Evolutionary conservation across 2,797 vertebrate species (phyloP), one percentile per base, ranked within the genome.

Genomic region (Enteromius afrohamiltoni): DNA sequence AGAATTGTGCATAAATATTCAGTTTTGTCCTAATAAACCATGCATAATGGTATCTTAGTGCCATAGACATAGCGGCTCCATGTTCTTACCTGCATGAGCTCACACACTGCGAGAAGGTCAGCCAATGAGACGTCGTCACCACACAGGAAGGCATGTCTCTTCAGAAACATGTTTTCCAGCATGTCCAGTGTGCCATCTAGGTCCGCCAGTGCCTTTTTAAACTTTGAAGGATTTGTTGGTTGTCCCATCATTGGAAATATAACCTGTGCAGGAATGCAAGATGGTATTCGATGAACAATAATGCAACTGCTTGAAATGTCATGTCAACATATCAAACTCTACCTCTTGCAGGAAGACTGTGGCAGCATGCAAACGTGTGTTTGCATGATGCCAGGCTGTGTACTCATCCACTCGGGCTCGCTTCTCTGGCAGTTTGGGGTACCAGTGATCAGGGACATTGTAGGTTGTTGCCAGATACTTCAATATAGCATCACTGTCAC

Each of bases 61-160:
- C 60, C 26, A 16, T 14, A 40, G 37, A n/a, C 53, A 23, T n/a
- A 68, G 13, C 77, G 19, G 4, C 16, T 13, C 14, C 10, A 23
- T 47, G 3, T 69, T 10, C 67, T 86, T 21, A 95, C 95, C 95
- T 95, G 95, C 93, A 89, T 95, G 83, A 95, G 85, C 86, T 95
- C 94, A 37, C 95, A 95, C 37, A 91, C 0, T 1, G 95, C 94
- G 5, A 95, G 90, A 82, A 95, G 90, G 87, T 95, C 95, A 0
- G 95, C 95, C 85, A 95, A 6, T 0, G 91, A 93, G 90, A 95
- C 88, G 89, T 95, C 93, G 65, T 95, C 92, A 0, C 94, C 93
- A 0, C 95, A 95, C 31, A 95, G 91, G 89, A 94, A 95, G 1
- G 93, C 77, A 85, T 94, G 91, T 1, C 91, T 77, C 64, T 92